phyloP scores from a whole-genome alignment of 2,113 vertebrate species.

The Megaleporinus macrocephalus region DNA sequence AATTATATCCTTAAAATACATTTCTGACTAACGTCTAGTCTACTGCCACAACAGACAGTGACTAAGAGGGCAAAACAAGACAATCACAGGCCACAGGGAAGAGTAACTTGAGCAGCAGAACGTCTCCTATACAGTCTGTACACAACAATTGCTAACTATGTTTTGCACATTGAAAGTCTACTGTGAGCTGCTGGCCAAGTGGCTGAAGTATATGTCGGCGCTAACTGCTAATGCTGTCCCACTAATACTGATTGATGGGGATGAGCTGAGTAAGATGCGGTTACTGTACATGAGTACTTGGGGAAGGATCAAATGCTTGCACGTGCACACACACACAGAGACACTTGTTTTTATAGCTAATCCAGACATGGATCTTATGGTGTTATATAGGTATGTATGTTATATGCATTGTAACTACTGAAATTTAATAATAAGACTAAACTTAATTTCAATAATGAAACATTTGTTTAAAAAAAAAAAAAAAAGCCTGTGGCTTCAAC shows the following conservation, averaged over 20 bases:
- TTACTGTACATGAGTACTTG: constrained; percentile 14
- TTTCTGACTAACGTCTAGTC: constrained; percentile 51
- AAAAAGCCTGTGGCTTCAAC: no score
- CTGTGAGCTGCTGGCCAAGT: constrained; percentile 6
- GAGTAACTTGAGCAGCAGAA: constrained; percentile 6
- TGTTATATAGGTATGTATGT: neutral
- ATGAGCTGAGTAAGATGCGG: constrained; percentile 50
- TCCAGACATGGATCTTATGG: neutral
- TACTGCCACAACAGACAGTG: constrained; percentile 32
- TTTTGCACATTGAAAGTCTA: constrained; percentile 23
- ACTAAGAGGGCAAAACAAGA: constrained; percentile 49
- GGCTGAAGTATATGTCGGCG: constrained; percentile 1
- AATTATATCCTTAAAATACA: constrained; percentile 46
- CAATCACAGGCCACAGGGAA: constrained; percentile 32
- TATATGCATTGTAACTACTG: neutral
- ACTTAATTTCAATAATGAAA: neutral
- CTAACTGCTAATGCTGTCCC: constrained; percentile 39
- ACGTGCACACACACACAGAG: constrained; percentile 38
- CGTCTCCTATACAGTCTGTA: neutral
- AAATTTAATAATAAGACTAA: neutral
- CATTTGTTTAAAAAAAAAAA: neutral
- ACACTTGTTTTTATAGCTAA: neutral
- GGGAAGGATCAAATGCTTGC: constrained; percentile 59
- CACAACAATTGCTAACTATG: neutral
- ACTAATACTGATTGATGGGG: constrained; percentile 58